Conservation (phyloP, 2,113 vertebrate genomes). For the human region GRCh38 chr16:25945501-25946000, state of each 20-base stretch:
- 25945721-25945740: background rate
- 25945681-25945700: background rate
- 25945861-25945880: background rate
- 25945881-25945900: background rate
- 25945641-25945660: background rate
- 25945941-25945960: background rate
- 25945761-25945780: background rate
- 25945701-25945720: background rate
- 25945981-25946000: background rate
- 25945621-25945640: background rate
- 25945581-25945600: background rate
- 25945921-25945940: background rate
- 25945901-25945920: background rate
- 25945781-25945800: background rate
- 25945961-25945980: background rate
- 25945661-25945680: background rate
- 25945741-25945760: accelerated
- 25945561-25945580: background rate
- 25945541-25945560: background rate
- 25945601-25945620: background rate
- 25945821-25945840: background rate
- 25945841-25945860: background rate
- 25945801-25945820: background rate
- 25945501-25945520: background rate
- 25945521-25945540: background rate